Evolutionary conservation across 1,140 invertebrate species (phyloP).

Genomic region (Formica selysi): DNA sequence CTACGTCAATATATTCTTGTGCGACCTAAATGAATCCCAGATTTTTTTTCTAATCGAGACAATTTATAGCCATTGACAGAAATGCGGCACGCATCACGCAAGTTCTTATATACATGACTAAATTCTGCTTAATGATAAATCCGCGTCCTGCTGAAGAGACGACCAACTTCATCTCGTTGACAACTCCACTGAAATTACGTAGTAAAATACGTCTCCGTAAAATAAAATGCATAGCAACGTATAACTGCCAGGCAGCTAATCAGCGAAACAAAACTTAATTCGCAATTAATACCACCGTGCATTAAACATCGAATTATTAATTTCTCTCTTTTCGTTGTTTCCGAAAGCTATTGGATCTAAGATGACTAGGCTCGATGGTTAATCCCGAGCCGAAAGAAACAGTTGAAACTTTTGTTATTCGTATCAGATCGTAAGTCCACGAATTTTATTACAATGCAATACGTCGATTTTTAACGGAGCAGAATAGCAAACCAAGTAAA

Average conservation of each 20-base stretch:
- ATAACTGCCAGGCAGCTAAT: slow-evolving; percentile 76
- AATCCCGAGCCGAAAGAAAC: neutral
- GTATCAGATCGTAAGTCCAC: neutral
- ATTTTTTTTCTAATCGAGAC: neutral
- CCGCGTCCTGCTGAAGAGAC: neutral
- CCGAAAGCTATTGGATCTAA: slow-evolving; percentile 7
- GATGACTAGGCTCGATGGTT: neutral
- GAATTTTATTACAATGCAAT: neutral
- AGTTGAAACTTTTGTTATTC: neutral
- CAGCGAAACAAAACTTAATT: slow-evolving; percentile 73
- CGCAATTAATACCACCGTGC: slow-evolving; percentile 7
- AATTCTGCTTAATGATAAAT: slow-evolving; percentile 38
- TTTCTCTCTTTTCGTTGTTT: neutral
- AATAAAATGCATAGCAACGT: slow-evolving; percentile 75
- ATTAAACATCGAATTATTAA: neutral
- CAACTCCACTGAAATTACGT: slow-evolving; percentile 34
- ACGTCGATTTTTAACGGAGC: slow-evolving; percentile 37
- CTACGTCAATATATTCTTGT: no score
- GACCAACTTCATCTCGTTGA: neutral
- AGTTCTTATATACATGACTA: slow-evolving; percentile 11
- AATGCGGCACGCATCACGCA: slow-evolving; percentile 59
- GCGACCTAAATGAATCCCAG: neutral
- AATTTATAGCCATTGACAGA: neutral
- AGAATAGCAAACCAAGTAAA: slow-evolving; percentile 71
- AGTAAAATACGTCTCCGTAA: slow-evolving; percentile 58